Evolutionary conservation across 92 coral and sea anemone species (phyloP).

Genomic region (Blastomussa wellsi): DNA sequence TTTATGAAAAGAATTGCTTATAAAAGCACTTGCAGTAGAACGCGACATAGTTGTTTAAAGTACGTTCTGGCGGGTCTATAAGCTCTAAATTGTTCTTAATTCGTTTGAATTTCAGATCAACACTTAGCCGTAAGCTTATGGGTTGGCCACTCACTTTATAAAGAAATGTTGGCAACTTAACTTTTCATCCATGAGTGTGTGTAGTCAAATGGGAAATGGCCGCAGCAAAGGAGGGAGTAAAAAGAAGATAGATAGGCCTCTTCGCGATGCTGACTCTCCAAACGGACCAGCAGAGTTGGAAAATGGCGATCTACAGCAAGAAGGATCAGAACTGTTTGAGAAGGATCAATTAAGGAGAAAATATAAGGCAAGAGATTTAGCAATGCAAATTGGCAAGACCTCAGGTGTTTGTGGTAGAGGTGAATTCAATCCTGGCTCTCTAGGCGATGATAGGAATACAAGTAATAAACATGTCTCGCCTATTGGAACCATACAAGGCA

Average conservation of each 20-base stretch:
- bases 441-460: neutral
- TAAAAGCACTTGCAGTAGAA: neutral
- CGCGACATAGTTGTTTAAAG: neutral
- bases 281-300: neutral
- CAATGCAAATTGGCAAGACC: neutral
- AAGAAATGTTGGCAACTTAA: neutral
- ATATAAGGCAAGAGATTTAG: neutral
- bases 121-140: neutral
- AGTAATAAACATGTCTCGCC: neutral
- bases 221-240: neutral
- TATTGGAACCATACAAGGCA: too few species aligned
- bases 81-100: neutral
- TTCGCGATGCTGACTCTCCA: neutral
- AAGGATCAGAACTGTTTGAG: neutral
- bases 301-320: neutral
- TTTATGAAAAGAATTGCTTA: neutral
- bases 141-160: neutral
- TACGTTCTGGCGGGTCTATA: neutral
- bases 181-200: constrained; percentile 13
- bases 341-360: neutral
- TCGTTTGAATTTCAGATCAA: neutral
- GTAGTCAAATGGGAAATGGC: constrained; percentile 6
- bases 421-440: neutral
- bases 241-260: neutral
- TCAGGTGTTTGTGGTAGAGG: neutral